Evolutionary conservation across 2,113 vertebrate species (phyloP).

Genomic region (Reinhardtius hippoglossoides): DNA sequence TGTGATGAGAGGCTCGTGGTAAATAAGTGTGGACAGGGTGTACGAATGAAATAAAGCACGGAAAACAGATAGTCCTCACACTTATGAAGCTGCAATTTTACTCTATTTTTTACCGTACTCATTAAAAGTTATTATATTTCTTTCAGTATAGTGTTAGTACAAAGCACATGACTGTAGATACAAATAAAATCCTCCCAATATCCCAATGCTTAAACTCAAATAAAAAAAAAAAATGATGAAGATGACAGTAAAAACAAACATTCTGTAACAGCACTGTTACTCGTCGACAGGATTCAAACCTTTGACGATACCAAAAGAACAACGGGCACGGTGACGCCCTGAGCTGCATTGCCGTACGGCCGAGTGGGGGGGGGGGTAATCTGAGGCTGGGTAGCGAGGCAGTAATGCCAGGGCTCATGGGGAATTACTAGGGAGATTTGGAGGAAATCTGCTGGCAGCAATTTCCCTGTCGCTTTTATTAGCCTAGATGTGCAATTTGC

Average conservation of each 20-base stretch:
- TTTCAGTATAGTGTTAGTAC: too few species aligned
- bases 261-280: neutral
- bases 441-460: conserved; percentile 71
- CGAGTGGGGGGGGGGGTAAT: conserved; percentile 50
- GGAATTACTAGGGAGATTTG: conserved; percentile 76
- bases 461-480: conserved; percentile 71
- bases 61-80: too few species aligned
- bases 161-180: too few species aligned
- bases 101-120: too few species aligned
- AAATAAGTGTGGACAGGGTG: too few species aligned
- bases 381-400: conserved; percentile 67
- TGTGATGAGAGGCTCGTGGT: too few species aligned
- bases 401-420: conserved; percentile 69
- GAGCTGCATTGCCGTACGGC: neutral
- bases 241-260: neutral
- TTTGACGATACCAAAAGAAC: conserved; percentile 24
- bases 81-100: neutral
- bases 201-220: too few species aligned
- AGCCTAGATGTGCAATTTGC: conserved; percentile 71
- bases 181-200: too few species aligned
- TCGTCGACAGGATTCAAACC: neutral
- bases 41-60: too few species aligned
- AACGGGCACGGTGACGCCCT: conserved; percentile 10
- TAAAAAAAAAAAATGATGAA: neutral
- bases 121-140: too few species aligned